A percentile compares a stretch with the other conserved stretches of the same genome.
phyloP scores from a whole-genome alignment of 2,113 vertebrate species.

The Indicator maculatus region DNA sequence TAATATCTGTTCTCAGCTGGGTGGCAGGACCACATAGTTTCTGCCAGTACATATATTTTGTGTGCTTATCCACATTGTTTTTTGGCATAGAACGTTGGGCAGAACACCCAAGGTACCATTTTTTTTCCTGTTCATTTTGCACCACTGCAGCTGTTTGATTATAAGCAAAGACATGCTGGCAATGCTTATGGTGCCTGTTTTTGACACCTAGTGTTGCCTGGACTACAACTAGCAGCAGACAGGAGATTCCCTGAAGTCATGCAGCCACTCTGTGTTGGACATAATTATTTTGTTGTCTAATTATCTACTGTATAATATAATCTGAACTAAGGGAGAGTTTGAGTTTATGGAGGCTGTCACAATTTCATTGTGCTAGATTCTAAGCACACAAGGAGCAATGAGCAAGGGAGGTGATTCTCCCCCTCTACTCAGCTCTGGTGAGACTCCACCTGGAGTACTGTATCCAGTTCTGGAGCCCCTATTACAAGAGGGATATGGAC shows the following conservation, averaged over 20 bases:
- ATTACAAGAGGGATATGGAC: no score
- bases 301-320: neutral
- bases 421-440: no score
- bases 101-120: neutral
- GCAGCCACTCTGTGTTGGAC: neutral
- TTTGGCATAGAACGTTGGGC: neutral
- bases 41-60: neutral
- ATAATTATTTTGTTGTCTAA: neutral
- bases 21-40: neutral
- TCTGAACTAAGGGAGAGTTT: neutral
- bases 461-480: no score
- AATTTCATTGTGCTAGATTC: neutral
- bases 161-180: rapidly evolving
- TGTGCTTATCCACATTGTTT: neutral
- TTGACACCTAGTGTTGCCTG: neutral
- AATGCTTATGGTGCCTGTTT: neutral
- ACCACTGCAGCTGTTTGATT: neutral
- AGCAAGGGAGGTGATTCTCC: no score
- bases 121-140: neutral
- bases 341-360: neutral
- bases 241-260: neutral
- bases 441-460: no score
- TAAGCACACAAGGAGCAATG: neutral
- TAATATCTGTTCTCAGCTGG: neutral
- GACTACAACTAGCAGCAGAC: neutral